These are phyloP conservation scores for Phengaris arion DNA, from an alignment of 2,888 invertebrate species.

Conservation along the genomic window DNA sequence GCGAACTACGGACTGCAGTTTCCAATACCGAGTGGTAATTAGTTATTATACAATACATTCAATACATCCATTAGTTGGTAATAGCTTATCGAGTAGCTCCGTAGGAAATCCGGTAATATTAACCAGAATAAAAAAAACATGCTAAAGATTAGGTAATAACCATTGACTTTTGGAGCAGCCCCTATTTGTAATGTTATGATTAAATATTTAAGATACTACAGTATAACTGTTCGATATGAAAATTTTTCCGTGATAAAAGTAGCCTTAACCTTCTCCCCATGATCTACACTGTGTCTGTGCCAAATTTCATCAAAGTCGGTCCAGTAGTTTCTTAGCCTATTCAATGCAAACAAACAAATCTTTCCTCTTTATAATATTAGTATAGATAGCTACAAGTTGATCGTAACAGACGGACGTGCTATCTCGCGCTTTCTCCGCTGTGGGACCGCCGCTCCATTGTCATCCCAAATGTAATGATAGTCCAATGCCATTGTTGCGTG, in stretches of 20 bases:
- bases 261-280: too few relatives aligned
- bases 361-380: too few relatives aligned
- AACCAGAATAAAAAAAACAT: not conserved
- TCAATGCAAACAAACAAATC: too few relatives aligned
- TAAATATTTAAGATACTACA: too few relatives aligned
- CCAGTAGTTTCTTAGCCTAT: too few relatives aligned
- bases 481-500: not conserved
- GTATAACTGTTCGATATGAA: too few relatives aligned
- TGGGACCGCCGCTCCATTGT: not conserved
- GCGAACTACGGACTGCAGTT: not conserved
- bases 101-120: constrained; percentile 11
- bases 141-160: too few relatives aligned
- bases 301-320: too few relatives aligned
- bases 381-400: not conserved
- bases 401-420: not conserved
- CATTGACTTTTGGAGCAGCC: too few relatives aligned
- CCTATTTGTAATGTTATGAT: too few relatives aligned
- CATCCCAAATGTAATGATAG: constrained; percentile 19
- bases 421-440: not conserved
- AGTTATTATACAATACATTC: not conserved
- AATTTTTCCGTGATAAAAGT: too few relatives aligned
- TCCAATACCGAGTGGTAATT: not conserved
- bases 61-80: not conserved
- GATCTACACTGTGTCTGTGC: too few relatives aligned
- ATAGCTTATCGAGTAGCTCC: not conserved